phyloP scores from a whole-genome alignment of 2,888 invertebrate genomes.

The Plusia festucae region DNA sequence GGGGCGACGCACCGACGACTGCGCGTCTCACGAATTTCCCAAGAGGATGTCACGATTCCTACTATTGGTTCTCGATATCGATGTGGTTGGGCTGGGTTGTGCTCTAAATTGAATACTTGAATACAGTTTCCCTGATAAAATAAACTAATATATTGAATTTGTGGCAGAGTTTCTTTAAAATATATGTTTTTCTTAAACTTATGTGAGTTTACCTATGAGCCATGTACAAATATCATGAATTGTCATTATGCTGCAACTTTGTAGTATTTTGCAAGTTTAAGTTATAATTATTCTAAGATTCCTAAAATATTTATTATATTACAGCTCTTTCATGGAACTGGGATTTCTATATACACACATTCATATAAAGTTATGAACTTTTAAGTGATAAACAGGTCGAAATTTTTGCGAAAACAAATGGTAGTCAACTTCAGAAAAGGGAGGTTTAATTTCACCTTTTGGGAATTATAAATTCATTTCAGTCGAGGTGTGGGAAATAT shows the following conservation, averaged over 20 bases:
- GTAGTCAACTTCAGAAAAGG: conserved; percentile 33
- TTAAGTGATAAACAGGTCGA: conserved; percentile 23
- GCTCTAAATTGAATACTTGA: too few species aligned
- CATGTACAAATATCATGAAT: too few species aligned
- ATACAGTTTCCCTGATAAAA: too few species aligned
- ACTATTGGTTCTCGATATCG: conserved; percentile 65
- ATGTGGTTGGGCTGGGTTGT: neutral
- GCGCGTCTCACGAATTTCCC: conserved; percentile 83
- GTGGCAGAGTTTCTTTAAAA: too few species aligned
- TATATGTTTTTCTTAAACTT: too few species aligned
- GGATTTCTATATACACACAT: neutral
- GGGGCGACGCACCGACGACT: conserved; percentile 72
- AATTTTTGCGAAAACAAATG: conserved; percentile 15
- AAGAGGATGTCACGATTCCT: conserved; percentile 70
- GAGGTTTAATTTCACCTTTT: conserved; percentile 48
- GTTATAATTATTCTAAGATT: too few species aligned
- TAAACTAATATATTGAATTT: too few species aligned
- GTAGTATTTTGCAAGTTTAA: too few species aligned
- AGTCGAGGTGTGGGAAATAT: conserved; percentile 33
- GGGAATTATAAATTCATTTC: conserved; percentile 61
- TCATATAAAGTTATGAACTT: too few species aligned
- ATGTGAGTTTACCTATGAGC: too few species aligned
- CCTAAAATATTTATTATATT: too few species aligned
- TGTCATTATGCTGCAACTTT: too few species aligned
- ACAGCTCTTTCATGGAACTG: neutral